Percentiles rank a stretch among this genome's conserved stretches.
phyloP scores from a whole-genome alignment of 2,888 invertebrate species.

The Cepaea hortensis region DNA sequence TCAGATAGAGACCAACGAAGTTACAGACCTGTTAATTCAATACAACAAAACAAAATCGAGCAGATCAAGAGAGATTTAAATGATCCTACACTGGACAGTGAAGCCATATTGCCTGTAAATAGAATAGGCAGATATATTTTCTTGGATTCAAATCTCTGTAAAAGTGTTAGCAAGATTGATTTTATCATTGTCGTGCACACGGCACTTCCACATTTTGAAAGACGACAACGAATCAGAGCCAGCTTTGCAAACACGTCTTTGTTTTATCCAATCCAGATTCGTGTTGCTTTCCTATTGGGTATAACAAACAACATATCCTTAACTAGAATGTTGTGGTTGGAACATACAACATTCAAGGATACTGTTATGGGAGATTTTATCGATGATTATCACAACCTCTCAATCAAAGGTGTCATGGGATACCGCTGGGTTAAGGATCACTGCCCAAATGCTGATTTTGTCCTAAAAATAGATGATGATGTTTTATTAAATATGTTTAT shows the following conservation, averaged over 20 bases:
- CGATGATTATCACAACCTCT: constrained; percentile 66
- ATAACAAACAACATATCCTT: constrained; percentile 17
- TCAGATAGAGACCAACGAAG: no score
- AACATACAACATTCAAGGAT: constrained; percentile 61
- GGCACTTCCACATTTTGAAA: constrained; percentile 22
- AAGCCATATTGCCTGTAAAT: not conserved
- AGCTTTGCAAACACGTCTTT: constrained; percentile 15
- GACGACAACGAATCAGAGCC: constrained; percentile 41
- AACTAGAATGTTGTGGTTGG: constrained; percentile 61
- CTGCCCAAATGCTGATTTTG: constrained; percentile 41
- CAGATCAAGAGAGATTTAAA: constrained; percentile 25
- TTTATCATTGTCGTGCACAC: constrained; percentile 50
- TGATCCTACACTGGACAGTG: not conserved
- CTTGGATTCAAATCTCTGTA: constrained; percentile 26
- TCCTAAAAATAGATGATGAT: constrained; percentile 52
- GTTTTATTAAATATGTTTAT: constrained; percentile 51
- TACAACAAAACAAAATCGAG: not conserved
- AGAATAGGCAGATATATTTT: constrained; percentile 18
- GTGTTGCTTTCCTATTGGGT: constrained; percentile 49
- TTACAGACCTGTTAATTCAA: no score
- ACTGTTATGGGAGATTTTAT: constrained; percentile 67
- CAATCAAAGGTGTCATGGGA: constrained; percentile 68
- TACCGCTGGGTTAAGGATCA: constrained; percentile 49
- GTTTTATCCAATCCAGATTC: constrained; percentile 45
- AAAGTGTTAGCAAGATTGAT: constrained; percentile 8